A percentile compares a stretch with the other conserved stretches of the same genome.
These are phyloP conservation scores for Pachliopta kotzebuea DNA, from an alignment of 2,888 invertebrate species.

Conservation along the genomic window DNA sequence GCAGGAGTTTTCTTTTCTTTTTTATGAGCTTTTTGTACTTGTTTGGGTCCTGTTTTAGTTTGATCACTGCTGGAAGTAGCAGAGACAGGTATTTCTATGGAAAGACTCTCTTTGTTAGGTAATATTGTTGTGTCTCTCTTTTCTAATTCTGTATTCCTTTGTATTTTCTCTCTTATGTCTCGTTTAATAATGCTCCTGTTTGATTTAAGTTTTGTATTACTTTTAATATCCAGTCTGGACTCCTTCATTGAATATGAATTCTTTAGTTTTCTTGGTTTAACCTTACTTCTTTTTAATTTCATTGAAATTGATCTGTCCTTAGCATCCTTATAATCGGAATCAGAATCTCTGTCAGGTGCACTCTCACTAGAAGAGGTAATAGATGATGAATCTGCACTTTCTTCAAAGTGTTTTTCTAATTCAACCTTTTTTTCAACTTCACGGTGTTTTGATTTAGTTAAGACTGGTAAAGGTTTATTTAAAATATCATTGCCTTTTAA, in stretches of 20 bases:
- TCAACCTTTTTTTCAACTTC: conserved; percentile 49
- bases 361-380: conserved; percentile 77
- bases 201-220: conserved; percentile 53
- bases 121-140: conserved; percentile 49
- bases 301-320: conserved; percentile 56
- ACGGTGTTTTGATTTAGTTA: conserved; percentile 55
- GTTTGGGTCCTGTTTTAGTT: conserved; percentile 69
- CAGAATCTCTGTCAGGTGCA: conserved; percentile 81
- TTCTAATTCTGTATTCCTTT: conserved; percentile 50
- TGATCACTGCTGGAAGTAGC: conserved; percentile 43
- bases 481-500: conserved; percentile 67
- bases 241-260: conserved; percentile 45
- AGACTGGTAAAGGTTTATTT: conserved; percentile 57
- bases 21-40: conserved; percentile 55
- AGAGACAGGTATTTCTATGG: conserved; percentile 43
- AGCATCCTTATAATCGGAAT: conserved; percentile 81
- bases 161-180: conserved; percentile 63
- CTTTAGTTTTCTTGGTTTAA: conserved; percentile 68
- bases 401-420: conserved; percentile 63
- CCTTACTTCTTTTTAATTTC: conserved; percentile 55
- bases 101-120: conserved; percentile 46
- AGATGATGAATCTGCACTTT: conserved; percentile 74
- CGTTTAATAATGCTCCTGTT: conserved; percentile 53
- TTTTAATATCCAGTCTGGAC: conserved; percentile 55
- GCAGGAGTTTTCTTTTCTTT: conserved; percentile 82